phyloP scores from a whole-genome alignment of 2,888 invertebrate species.

The Venusia cambrica region DNA sequence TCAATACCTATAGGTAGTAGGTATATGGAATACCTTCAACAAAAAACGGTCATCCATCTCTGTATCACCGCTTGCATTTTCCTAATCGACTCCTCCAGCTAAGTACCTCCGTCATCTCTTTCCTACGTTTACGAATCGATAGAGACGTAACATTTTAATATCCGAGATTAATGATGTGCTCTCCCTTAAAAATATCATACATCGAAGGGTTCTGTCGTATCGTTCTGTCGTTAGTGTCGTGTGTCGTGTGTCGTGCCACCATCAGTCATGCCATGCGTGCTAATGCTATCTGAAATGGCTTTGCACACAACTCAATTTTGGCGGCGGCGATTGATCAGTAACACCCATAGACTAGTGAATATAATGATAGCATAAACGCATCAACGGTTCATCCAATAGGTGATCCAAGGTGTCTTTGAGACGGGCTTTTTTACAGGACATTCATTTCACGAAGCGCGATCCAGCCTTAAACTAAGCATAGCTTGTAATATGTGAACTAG shows the following conservation, averaged over 20 bases:
- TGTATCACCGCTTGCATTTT: constrained; percentile 18
- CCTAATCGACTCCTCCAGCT: constrained; percentile 25
- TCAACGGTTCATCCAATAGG: no score
- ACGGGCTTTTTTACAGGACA: no score
- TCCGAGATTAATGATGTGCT: constrained; percentile 62
- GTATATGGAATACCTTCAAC: constrained; percentile 5
- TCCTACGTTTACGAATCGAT: constrained; percentile 19
- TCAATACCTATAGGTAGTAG: no score
- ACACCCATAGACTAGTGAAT: no score
- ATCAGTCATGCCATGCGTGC: constrained; percentile 70
- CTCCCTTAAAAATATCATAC: constrained; percentile 61
- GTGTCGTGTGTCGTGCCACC: no score
- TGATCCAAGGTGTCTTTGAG: no score
- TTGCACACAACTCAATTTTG: constrained; percentile 14
- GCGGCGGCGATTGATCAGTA: constrained; percentile 6
- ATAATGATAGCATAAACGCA: no score
- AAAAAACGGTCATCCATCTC: constrained; percentile 19
- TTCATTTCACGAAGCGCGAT: no score
- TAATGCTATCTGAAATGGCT: constrained; percentile 42
- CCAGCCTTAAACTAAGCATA: no score
- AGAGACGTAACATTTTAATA: constrained; percentile 30
- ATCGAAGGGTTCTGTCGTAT: constrained; percentile 57
- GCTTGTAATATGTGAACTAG: no score
- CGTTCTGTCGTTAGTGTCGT: constrained; percentile 65
- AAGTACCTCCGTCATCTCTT: constrained; percentile 15